Base-by-base conservation (phyloP, 2,888 invertebrate species). In the Erebia palarica region DNA sequence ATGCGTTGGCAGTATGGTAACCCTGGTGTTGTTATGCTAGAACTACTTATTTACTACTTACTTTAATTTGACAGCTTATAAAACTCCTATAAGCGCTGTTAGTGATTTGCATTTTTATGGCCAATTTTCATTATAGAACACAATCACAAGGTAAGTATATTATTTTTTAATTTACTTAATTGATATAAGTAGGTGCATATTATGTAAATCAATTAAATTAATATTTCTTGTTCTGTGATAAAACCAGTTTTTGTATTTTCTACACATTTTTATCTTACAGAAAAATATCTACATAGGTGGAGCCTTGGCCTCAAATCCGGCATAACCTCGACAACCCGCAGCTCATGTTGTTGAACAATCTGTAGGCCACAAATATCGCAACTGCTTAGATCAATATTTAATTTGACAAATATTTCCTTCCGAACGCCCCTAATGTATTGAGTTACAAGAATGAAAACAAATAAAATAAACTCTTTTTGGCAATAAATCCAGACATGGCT, bases 241-340 rank as follows among this genome's bases (percentile, higher is more conserved):
- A 61, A 70, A 70, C 70, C 49, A 13, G 71, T 75, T 72, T 70
- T 58, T 79, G 78, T 83, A 85, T 86, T 82, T 82, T 82, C 81
- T 79, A 84, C 82, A 68, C 27, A 59, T 67, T 81, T 85, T 84
- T 86, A 86, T 86, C 84, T 84, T 81, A 82, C 81, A 84, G 84
- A 86, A 85, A 85, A 86, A 86, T 86, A 86, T 87, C 82, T 85
- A 84, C 82, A 85, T 89, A 87, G 82, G 80, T 80, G 78, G 84
- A 85, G 82, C 92, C 92, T 92, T 92, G 92, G 91, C 92, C 91
- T 83, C 88, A 91, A 91, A 90, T 86, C 84, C 79, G 69, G 78
- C 78, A 80, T 86, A 88, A 85, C 91, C 90, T 91, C 89, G 89
- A 71, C 79, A 80, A 81, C 77, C 79, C 75, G 80, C 81, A 82